Evolutionary conservation across 2,888 invertebrate genomes (phyloP).

Genomic region (Caenorhabditis uteleia): DNA sequence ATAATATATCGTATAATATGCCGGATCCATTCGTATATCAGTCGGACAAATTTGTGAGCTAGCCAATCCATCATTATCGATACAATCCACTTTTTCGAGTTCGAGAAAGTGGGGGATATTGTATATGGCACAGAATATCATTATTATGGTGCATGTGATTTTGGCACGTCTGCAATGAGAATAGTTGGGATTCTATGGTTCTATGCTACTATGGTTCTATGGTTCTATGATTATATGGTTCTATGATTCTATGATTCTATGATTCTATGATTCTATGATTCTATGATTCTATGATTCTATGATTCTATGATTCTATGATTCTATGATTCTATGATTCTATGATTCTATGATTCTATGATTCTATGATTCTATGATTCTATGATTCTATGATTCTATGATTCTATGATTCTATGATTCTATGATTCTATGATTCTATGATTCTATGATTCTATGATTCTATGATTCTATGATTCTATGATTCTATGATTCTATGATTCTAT

Average conservation of each 20-base stretch:
- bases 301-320: background rate
- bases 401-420: too few relatives aligned
- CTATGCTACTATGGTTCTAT: too few relatives aligned
- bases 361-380: too few relatives aligned
- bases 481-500: too few relatives aligned
- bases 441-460: too few relatives aligned
- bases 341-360: too few relatives aligned
- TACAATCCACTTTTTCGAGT: constrained; percentile 51
- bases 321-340: too few relatives aligned
- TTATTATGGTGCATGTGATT: constrained; percentile 54
- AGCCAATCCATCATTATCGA: constrained; percentile 27
- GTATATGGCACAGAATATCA: constrained; percentile 59
- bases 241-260: background rate
- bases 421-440: too few relatives aligned
- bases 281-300: background rate
- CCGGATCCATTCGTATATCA: constrained; percentile 56
- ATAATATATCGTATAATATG: constrained; percentile 68
- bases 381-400: too few relatives aligned
- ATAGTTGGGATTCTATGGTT: too few relatives aligned
- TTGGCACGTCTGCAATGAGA: constrained; percentile 61
- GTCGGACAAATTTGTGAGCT: constrained; percentile 54
- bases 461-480: too few relatives aligned
- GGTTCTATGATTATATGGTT: too few relatives aligned
- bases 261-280: background rate
- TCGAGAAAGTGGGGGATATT: constrained; percentile 68